Conservation (phyloP, 2,888 invertebrate species). For the Machimus rusticus region DNA sequence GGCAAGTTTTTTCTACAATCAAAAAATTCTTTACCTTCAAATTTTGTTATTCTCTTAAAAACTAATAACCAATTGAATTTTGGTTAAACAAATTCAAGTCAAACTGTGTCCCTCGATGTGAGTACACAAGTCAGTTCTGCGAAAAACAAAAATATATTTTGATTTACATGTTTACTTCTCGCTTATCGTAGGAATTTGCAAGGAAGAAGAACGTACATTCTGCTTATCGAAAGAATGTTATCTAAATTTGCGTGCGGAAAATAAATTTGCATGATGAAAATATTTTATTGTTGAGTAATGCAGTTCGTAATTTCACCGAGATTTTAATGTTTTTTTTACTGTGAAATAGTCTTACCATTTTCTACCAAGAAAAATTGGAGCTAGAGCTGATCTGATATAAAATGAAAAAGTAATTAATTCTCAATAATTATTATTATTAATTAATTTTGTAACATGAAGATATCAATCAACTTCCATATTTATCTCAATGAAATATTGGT, state of each 20-base stretch:
- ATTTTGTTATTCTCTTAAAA: too few species aligned
- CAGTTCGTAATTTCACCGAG: background rate
- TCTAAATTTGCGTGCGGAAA: background rate
- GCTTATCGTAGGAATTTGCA: background rate
- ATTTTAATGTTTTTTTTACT: background rate
- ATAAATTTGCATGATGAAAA: background rate
- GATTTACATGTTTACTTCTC: background rate
- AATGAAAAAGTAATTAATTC: too few species aligned
- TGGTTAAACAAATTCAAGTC: too few species aligned
- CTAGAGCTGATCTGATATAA: too few species aligned
- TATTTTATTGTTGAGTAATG: background rate
- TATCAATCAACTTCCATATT: too few species aligned
- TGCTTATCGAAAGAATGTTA: background rate
- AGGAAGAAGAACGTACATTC: background rate
- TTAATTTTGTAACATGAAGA: too few species aligned
- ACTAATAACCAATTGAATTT: too few species aligned
- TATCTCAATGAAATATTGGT: too few species aligned
- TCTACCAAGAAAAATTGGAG: background rate
- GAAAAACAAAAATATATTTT: background rate
- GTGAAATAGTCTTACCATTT: background rate
- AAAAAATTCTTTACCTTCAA: too few species aligned
- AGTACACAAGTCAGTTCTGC: background rate
- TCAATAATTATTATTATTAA: too few species aligned
- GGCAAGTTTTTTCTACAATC: too few species aligned
- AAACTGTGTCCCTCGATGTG: background rate